Percentiles rank a stretch among this genome's conserved stretches.
Evolutionary conservation across 2,113 vertebrate genomes (phyloP).

Genomic region (Anoplopoma fimbria): DNA sequence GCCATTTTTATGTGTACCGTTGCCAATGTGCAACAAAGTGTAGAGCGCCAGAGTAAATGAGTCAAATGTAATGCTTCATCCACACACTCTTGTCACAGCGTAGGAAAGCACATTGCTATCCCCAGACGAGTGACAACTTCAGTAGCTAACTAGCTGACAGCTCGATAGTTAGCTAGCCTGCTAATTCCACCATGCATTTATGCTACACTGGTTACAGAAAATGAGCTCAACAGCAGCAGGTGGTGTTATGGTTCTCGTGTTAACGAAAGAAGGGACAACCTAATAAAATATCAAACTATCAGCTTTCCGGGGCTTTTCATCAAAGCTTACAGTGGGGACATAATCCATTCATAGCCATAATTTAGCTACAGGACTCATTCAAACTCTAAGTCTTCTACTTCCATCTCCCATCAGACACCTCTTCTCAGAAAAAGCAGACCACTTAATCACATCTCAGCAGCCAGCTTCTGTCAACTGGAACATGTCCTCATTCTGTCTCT

Average conservation of each 20-base stretch:
- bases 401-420: background rate
- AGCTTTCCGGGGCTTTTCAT: background rate
- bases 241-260: background rate
- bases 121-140: too few species aligned
- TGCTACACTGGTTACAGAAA: background rate
- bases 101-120: background rate
- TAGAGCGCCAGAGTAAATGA: too few species aligned
- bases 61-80: background rate
- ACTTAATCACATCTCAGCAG: slow-evolving; percentile 35
- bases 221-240: too few species aligned
- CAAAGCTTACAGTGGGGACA: background rate
- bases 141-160: background rate
- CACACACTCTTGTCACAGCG: background rate
- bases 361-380: background rate
- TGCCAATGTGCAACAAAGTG: too few species aligned
- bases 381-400: background rate
- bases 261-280: background rate
- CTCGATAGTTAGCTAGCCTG: too few species aligned
- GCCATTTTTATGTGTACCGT: too few species aligned
- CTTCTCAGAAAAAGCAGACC: slow-evolving; percentile 1
- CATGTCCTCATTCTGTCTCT: slow-evolving; percentile 37
- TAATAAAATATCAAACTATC: slow-evolving; percentile 6
- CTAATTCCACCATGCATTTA: background rate
- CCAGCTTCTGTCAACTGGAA: slow-evolving; percentile 43
- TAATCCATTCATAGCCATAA: background rate